Evolutionary conservation across 1,140 invertebrate genomes (phyloP).

Genomic region (Littorina saxatilis): DNA sequence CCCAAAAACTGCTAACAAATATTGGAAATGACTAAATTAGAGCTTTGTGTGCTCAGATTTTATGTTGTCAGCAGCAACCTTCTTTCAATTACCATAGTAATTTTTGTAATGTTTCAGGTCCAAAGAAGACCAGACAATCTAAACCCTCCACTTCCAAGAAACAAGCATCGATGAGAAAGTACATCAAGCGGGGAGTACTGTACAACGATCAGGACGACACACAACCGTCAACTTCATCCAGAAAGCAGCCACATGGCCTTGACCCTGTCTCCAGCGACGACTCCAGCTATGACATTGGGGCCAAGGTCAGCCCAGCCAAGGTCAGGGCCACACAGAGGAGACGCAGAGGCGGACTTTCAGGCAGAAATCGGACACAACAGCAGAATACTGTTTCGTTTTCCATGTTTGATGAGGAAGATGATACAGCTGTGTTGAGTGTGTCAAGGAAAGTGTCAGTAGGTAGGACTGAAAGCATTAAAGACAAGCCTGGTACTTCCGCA

Average conservation of each 20-base stretch:
- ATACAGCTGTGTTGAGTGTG: too few species aligned
- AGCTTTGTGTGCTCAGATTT: too few species aligned
- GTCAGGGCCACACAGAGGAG: not conserved
- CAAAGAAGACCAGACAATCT: not conserved
- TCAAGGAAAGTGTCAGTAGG: not conserved
- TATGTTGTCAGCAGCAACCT: too few species aligned
- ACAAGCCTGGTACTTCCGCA: not conserved
- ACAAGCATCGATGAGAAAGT: not conserved
- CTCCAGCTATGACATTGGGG: not conserved
- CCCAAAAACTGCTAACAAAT: too few species aligned
- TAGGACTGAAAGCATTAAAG: not conserved
- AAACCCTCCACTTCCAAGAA: not conserved
- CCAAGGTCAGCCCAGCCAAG: not conserved
- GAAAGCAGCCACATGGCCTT: not conserved
- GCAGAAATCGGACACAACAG: not conserved
- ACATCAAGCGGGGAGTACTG: not conserved
- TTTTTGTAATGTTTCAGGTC: not conserved
- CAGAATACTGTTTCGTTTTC: not conserved
- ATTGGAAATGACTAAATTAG: too few species aligned
- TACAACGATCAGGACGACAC: constrained; percentile 1
- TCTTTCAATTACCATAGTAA: too few species aligned
- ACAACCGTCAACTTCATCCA: not conserved
- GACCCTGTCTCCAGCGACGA: not conserved
- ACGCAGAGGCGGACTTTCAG: not conserved
- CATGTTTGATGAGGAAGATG: not conserved